Evolutionary conservation across 2,797 vertebrate species (phyloP).

Genomic region (Chaetodon trifasciatus): DNA sequence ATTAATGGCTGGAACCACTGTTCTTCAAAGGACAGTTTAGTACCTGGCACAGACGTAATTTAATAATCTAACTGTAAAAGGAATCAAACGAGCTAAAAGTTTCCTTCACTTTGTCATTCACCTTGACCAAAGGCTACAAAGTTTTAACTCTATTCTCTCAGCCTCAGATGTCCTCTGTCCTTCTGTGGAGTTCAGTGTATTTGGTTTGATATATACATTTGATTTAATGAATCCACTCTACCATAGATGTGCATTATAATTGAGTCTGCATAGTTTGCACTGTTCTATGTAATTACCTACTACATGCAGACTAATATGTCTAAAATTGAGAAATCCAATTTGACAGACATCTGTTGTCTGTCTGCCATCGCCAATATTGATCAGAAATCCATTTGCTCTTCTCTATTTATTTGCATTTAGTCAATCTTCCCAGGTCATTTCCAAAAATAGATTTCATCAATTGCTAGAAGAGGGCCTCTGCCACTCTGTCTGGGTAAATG

Average conservation of each 20-base stretch:
- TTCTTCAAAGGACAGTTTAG: slow-evolving; percentile 62
- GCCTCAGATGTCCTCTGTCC: slow-evolving; percentile 1
- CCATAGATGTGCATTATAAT: slow-evolving; percentile 20
- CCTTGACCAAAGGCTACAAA: slow-evolving; percentile 39
- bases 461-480: slow-evolving; percentile 32
- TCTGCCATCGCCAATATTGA: slow-evolving; percentile 45
- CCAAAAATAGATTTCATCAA: slow-evolving; percentile 57
- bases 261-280: slow-evolving; percentile 24
- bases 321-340: slow-evolving; percentile 43
- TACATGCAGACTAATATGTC: slow-evolving; percentile 28
- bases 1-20: slow-evolving; percentile 42
- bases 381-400: slow-evolving; percentile 61
- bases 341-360: slow-evolving; percentile 55
- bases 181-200: slow-evolving; percentile 5
- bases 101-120: slow-evolving; percentile 38
- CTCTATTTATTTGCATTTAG: slow-evolving; percentile 58
- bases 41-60: slow-evolving; percentile 39
- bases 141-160: slow-evolving; percentile 37
- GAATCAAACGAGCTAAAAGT: slow-evolving; percentile 43
- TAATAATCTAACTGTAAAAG: slow-evolving; percentile 55
- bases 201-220: slow-evolving; percentile 15
- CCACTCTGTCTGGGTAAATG: slow-evolving; percentile 64
- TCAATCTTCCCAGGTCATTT: slow-evolving; percentile 46
- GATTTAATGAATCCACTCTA: slow-evolving; percentile 24
- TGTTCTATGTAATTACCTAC: slow-evolving; percentile 40